Base-by-base conservation (phyloP, 2,113 vertebrate genomes). In the Rhinoderma darwinii region DNA sequence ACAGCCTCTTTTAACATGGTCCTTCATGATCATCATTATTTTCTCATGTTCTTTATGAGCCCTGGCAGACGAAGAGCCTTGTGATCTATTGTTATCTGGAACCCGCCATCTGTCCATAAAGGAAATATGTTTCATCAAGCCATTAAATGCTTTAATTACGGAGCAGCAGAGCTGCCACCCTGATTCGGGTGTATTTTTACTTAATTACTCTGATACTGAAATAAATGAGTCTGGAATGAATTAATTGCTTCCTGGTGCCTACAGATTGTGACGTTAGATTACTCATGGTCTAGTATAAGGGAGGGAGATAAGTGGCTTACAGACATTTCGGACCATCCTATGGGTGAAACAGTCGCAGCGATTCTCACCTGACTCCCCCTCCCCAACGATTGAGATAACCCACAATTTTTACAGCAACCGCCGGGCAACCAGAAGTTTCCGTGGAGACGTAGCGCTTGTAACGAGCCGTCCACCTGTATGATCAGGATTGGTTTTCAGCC, bases 181-280 rank as follows among this genome's bases (percentile, higher is more conserved):
- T 70, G 41, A 30, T 4, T 22, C 25, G 32, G 82, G 66, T 54
- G 61, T 54, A 39, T 56, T 61, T 82, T 3, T 39, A 66, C 32
- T 63, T 83, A 83, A 83, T 83, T 83, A 47, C 81, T 35, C 4
- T 51, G 81, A 83, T 70, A 83, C 81, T 68, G 59, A 44, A 68
- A 68, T 44, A 17, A 61, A 82, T 82, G 25, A 68, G 61, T 22
- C 17, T 22, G 59, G n/a, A 35, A 51, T 70, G 22, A 70, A 70
- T 50, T 44, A 27, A 68, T 66, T 66, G 22, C 30, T 25, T 51
- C 44, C 77, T 56, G 51, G 18, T 22, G 77, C 32, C 3, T 47
- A 20, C 4, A 2, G n/a, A 27, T 12, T 17, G 7, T 6, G n/a
- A 27, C 17, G 25, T 25, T 47, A 4, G 43, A 43, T 76, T 27